A percentile compares a stretch with the other conserved stretches of the same genome.
Conservation (phyloP, 2,113 vertebrate species). For the Echinops telfairi region DNA sequence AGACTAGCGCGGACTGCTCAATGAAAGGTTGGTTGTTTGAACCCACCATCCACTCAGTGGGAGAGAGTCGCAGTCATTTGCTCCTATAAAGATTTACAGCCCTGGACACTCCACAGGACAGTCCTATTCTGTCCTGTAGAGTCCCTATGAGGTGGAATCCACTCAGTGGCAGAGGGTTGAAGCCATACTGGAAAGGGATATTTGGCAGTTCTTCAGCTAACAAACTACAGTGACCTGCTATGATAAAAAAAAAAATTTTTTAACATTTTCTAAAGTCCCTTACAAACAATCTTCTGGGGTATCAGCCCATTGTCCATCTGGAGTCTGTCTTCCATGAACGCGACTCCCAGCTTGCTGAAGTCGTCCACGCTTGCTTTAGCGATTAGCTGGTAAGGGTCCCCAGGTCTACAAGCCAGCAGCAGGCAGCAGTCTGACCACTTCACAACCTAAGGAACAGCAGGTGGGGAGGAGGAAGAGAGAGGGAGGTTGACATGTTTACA, state of each 20-base stretch:
- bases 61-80: too few relatives aligned
- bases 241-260: too few relatives aligned
- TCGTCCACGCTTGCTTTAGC: slow-evolving; percentile 94
- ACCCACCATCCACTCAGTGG: too few relatives aligned
- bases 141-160: too few relatives aligned
- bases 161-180: not conserved
- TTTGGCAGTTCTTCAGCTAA: not conserved
- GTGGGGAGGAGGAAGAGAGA: not conserved
- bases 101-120: too few relatives aligned
- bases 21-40: too few relatives aligned
- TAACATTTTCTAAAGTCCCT: slow-evolving; percentile 79
- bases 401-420: slow-evolving; percentile 92
- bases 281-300: slow-evolving; percentile 95
- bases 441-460: slow-evolving; percentile 87
- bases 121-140: too few relatives aligned
- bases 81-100: too few relatives aligned
- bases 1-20: too few relatives aligned
- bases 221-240: fast-evolving
- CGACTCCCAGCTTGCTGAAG: slow-evolving; percentile 94
- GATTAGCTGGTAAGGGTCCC: slow-evolving; percentile 91
- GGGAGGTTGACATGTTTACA: not conserved
- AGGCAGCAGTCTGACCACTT: slow-evolving; percentile 95
- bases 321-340: slow-evolving; percentile 96
- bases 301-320: slow-evolving; percentile 93
- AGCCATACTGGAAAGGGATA: not conserved